Evolutionary conservation across 1,140 invertebrate species (phyloP), one percentile per base, ranked within the genome.

Genomic region (Heliothis subflexa): DNA sequence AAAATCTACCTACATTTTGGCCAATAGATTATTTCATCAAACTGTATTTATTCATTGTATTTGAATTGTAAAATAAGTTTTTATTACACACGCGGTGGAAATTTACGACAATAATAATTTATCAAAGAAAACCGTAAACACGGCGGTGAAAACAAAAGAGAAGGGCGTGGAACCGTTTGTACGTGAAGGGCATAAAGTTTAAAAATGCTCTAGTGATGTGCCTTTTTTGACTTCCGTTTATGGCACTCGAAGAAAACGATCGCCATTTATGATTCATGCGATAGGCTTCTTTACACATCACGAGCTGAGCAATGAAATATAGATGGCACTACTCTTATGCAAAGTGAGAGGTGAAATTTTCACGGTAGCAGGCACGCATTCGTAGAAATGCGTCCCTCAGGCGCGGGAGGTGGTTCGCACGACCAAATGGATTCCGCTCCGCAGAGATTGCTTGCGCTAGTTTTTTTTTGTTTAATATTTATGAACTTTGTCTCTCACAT

Each of bases 401-500:
- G 90, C 82, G 86, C 81, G 80, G 59, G 78, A 83, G 80, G 80
- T 78, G 70, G 55, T 81, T 82, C 77, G 78, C 82, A 78, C 84
- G 83, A 84, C 83, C 88, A 85, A 89, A 88, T 89, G 85, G 88
- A 89, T 87, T 85, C 80, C 87, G 70, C 82, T 86, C 88, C 85
- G 83, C 83, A 74, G 88, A 94, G 90, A 94, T 92, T 90, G 89
- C 86, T 89, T 87, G 79, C 82, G 83, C 87, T 88, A 89, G 86
- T 91, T 90, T 89, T 86, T 86, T 89, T 87, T 83, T 86, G 61
- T 92, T 93, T 90, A 93, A 93, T 93, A 93, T 93, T 94, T 93
- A 92, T 90, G 88, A 92, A 88, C 87, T 85, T 84, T 78, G 85
- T 82, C 81, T 85, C 87, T 88, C 86, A 88, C 86, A 88, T 84